Percentiles rank a stretch among this genome's conserved stretches.
Evolutionary conservation across 2,797 vertebrate genomes (phyloP).

Genomic region (Chaunax sp.): DNA sequence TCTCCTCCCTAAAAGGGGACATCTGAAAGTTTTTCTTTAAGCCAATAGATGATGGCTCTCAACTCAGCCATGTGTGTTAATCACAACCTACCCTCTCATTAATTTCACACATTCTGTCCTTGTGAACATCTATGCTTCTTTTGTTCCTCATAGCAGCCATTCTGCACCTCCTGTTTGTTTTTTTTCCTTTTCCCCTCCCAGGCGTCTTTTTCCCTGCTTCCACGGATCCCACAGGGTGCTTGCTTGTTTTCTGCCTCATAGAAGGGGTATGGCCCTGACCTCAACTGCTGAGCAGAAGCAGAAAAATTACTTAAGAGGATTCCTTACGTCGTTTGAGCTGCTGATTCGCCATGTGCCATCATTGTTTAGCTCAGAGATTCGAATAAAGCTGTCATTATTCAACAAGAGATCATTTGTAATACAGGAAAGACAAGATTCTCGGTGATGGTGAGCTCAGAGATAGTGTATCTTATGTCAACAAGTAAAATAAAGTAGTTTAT

Average conservation of each 20-base stretch:
- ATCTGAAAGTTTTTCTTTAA: conserved; percentile 1
- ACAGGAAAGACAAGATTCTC: conserved; percentile 41
- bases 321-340: conserved; percentile 71
- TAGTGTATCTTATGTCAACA: conserved; percentile 2
- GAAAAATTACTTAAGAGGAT: conserved; percentile 75
- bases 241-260: conserved; percentile 52
- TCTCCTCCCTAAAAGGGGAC: conserved; percentile 23
- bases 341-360: conserved; percentile 76
- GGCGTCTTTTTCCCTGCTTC: conserved; percentile 40
- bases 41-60: conserved; percentile 14
- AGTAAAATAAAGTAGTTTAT: not conserved
- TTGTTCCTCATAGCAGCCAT: conserved; percentile 38
- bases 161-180: conserved; percentile 45
- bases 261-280: conserved; percentile 50
- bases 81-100: conserved; percentile 29
- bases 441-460: conserved; percentile 9
- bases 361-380: conserved; percentile 57
- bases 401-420: conserved; percentile 15
- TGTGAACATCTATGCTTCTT: conserved; percentile 27
- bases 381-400: conserved; percentile 34
- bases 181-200: conserved; percentile 41
- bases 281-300: conserved; percentile 49
- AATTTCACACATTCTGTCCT: conserved; percentile 33
- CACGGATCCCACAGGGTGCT: conserved; percentile 60
- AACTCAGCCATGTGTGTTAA: conserved; percentile 3